These are phyloP conservation scores for Sus scrofa DNA, from an alignment of 2,113 vertebrate species.

Conservation along the genomic window DNA sequence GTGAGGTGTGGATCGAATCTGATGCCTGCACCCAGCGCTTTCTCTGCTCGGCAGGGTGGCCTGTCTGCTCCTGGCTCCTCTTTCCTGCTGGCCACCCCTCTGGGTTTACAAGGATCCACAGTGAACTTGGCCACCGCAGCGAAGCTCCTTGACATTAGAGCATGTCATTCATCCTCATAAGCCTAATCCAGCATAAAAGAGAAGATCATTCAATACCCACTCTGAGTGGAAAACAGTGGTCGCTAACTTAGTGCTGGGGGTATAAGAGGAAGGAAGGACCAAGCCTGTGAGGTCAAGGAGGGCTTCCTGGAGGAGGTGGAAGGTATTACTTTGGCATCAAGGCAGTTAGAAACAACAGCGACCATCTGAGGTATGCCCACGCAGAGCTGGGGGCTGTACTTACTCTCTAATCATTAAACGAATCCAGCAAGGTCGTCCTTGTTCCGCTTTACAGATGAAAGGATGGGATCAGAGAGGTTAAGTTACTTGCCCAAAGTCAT, in stretches of 20 bases:
- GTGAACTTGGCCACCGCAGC: not conserved
- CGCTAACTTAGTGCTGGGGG: not conserved
- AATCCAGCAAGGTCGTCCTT: not conserved
- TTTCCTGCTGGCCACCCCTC: not conserved
- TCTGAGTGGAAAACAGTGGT: not conserved
- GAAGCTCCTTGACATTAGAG: fast-evolving
- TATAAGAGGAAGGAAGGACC: not conserved
- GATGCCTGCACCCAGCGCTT: fast-evolving
- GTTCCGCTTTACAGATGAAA: not conserved
- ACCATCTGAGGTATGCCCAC: not conserved
- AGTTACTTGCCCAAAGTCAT: not conserved
- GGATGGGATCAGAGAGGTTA: not conserved
- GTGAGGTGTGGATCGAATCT: not conserved
- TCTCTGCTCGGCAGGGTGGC: not conserved
- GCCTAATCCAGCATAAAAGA: not conserved
- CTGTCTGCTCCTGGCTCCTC: not conserved
- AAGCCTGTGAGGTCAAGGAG: not conserved
- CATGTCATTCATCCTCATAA: not conserved
- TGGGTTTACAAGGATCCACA: not conserved
- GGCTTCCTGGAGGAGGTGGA: not conserved
- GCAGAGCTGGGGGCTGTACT: not conserved
- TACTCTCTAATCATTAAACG: not conserved
- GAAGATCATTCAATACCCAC: not conserved
- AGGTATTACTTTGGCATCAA: not conserved
- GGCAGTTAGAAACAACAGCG: not conserved